phyloP scores from a whole-genome alignment of 2,888 invertebrate genomes.

The Eumacrocentrus americanus region DNA sequence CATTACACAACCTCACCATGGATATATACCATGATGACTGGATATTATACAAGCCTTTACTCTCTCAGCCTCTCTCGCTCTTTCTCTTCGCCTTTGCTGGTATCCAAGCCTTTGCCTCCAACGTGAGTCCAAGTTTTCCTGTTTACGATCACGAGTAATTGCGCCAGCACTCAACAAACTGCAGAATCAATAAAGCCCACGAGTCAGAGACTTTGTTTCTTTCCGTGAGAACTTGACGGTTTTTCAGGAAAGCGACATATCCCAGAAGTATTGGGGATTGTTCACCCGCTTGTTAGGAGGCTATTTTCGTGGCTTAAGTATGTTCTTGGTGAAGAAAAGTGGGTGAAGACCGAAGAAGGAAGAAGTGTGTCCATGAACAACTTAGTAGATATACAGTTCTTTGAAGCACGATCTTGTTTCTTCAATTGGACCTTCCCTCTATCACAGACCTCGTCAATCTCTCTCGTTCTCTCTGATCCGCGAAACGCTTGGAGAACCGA shows the following conservation, averaged over 20 bases:
- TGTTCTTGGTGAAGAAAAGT: neutral
- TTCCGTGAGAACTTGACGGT: neutral
- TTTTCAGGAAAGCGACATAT: too few species aligned
- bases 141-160: neutral
- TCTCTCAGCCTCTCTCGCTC: constrained; percentile 1
- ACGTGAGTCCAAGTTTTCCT: constrained; percentile 1
- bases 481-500: neutral
- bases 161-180: neutral
- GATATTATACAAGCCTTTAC: too few species aligned
- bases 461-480: neutral
- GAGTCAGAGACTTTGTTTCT: neutral
- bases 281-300: neutral
- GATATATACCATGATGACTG: too few species aligned
- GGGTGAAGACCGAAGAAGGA: neutral
- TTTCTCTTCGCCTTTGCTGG: too few species aligned
- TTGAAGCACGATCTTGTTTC: neutral
- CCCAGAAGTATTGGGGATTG: neutral
- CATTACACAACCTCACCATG: neutral
- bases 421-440: neutral
- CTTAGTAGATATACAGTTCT: neutral
- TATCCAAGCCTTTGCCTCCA: too few species aligned
- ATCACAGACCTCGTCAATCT: neutral
- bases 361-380: neutral
- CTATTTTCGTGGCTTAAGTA: neutral
- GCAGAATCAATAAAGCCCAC: neutral